Conservation (phyloP, 2,797 vertebrate species). For the Sciaenops ocellatus region DNA sequence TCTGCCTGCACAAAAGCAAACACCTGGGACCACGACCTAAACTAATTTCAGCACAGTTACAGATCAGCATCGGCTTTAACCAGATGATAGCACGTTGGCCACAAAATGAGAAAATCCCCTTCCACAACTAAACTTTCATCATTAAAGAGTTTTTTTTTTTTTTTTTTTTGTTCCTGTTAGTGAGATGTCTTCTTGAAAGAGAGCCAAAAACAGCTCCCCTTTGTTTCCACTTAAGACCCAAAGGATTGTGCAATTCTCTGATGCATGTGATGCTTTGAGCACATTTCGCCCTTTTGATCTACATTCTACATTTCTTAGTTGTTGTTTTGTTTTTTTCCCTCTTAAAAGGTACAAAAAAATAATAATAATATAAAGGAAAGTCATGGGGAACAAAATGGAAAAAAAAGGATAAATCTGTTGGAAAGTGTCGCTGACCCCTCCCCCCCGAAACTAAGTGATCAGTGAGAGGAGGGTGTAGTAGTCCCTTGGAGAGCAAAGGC, state of each 20-base stretch:
- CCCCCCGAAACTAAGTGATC: constrained; percentile 35
- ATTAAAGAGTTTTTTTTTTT: constrained; percentile 31
- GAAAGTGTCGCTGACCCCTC: constrained; percentile 23
- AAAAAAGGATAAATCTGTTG: constrained; percentile 8
- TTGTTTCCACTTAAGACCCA: constrained; percentile 67
- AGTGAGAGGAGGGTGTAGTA: constrained; percentile 41
- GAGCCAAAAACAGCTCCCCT: constrained; percentile 49
- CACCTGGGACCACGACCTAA: constrained; percentile 61
- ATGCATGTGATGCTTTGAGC: constrained; percentile 51
- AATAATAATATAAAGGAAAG: constrained; percentile 3
- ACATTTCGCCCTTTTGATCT: constrained; percentile 32
- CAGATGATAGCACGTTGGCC: constrained; percentile 43
- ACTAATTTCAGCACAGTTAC: constrained; percentile 58
- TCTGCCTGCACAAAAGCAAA: constrained; percentile 55
- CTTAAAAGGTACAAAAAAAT: constrained; percentile 30
- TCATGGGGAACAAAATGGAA: neutral
- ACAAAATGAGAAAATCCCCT: constrained; percentile 63
- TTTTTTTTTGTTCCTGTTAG: constrained; percentile 42
- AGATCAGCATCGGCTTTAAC: constrained; percentile 53
- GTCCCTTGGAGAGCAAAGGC: constrained; percentile 49
- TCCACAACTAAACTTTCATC: constrained; percentile 31
- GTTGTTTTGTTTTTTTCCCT: constrained; percentile 36
- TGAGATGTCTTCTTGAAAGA: constrained; percentile 57
- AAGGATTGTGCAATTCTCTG: constrained; percentile 42
- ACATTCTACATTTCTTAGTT: constrained; percentile 5